Percentiles rank a stretch among this genome's conserved stretches.
These are phyloP conservation scores for Psilopsiagon aymara DNA, from an alignment of 2,113 vertebrate species.

Conservation along the genomic window DNA sequence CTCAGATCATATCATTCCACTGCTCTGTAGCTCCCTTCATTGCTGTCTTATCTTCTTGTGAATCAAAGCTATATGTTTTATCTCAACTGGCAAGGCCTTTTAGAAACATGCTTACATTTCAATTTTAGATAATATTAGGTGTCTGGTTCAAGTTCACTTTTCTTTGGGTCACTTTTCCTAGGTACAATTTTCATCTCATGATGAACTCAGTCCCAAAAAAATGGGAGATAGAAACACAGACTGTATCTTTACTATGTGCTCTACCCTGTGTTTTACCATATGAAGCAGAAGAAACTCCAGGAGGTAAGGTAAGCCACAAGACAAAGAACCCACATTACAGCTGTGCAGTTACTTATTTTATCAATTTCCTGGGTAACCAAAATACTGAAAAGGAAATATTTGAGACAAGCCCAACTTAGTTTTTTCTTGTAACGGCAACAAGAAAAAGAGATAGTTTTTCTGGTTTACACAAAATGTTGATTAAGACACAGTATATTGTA, in stretches of 20 bases:
- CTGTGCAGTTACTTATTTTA: background rate
- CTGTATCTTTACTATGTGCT: background rate
- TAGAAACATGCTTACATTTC: conserved; percentile 10
- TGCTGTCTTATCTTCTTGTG: background rate
- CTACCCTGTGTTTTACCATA: background rate
- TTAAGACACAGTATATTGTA: background rate
- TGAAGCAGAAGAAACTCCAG: background rate
- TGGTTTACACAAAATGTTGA: background rate
- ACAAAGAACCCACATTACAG: background rate
- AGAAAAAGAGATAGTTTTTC: background rate
- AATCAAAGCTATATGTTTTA: background rate
- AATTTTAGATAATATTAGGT: conserved; percentile 14
- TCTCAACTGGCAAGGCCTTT: background rate
- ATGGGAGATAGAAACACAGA: background rate
- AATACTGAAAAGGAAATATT: background rate
- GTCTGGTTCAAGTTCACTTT: background rate
- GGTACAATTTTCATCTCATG: background rate
- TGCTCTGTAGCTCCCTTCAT: background rate
- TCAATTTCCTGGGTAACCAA: background rate
- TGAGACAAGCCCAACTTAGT: background rate
- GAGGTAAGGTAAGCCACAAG: background rate
- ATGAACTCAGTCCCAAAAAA: background rate
- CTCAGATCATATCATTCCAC: background rate
- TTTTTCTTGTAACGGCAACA: background rate
- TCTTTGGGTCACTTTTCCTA: background rate